Evolutionary conservation across 2,888 invertebrate species (phyloP), one percentile per base, ranked within the genome.

Genomic region (Chironomus riparius): DNA sequence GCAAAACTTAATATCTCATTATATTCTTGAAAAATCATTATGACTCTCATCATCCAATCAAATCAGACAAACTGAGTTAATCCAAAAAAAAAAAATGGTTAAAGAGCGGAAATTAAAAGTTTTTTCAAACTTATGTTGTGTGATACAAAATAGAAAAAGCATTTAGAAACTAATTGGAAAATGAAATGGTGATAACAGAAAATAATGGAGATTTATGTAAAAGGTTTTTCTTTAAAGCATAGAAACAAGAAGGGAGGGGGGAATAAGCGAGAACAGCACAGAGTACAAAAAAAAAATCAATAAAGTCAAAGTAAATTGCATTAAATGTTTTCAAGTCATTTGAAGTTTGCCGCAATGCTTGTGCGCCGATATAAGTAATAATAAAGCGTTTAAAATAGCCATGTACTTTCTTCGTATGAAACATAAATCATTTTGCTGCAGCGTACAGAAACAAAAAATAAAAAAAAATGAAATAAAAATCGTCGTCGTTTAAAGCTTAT

Each of bases 321-420:
- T 65, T 65, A 65, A 65, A 65, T 65, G 65, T 65, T 65, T 24
- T 24, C 18, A 65, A 28, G 68, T 68, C 68, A 68, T 68, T 68
- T 68, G 68, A 68, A 38, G 68, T 68, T 68, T 68, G 68, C 68
- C 68, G 68, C 68, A 38, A n/a, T 47, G 68, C 68, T 68, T 65
- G 65, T 65, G 65, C 65, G 24, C 65, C 5, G 21, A 18, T 18
- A 65, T 65, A 65, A 21, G 65, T 65, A 65, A 65, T 65, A 65
- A 65, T 65, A 65, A 65, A 65, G 65, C 65, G 65, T 65, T 65
- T 65, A 65, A 65, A 65, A 65, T 65, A 65, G 65, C 65, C 65
- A 65, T 65, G 65, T 65, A 65, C 65, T 65, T 65, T 65, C 65
- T 65, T 65, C 65, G 21, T 65, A 65, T 22, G 21, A 65, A 65